phyloP scores from a whole-genome alignment of 2,797 vertebrate species.

The Danio albolineatus region DNA sequence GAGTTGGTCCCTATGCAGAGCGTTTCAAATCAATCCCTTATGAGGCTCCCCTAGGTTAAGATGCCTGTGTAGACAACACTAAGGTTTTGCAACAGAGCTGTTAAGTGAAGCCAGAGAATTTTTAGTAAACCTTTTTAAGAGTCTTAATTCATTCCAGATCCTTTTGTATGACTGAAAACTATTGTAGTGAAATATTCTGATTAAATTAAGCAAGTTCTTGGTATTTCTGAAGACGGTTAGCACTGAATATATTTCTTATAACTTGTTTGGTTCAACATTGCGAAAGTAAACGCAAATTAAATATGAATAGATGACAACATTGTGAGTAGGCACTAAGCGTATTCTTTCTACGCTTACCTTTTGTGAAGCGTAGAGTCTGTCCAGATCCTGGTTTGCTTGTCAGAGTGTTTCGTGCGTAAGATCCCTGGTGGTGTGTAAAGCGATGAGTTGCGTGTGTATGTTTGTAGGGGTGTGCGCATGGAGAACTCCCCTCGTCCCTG shows the following conservation, averaged over 20 bases:
- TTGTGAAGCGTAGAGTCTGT: conserved; percentile 38
- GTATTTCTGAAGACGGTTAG: background rate
- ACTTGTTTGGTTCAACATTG: background rate
- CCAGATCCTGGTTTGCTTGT: conserved; percentile 31
- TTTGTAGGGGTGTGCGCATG: conserved; percentile 35
- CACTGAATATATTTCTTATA: background rate
- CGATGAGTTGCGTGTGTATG: conserved; percentile 49
- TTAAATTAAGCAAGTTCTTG: background rate
- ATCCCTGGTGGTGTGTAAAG: conserved; percentile 44
- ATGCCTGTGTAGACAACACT: conserved; percentile 25
- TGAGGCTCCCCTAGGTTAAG: background rate
- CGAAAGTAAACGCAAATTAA: background rate
- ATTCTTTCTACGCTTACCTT: conserved; percentile 43
- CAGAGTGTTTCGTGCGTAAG: conserved; percentile 38
- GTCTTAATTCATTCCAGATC: conserved; percentile 22
- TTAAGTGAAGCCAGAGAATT: conserved; percentile 5
- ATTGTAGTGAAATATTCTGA: background rate
- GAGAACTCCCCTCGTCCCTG: conserved; percentile 29
- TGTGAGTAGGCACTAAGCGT: conserved; percentile 5
- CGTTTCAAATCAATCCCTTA: conserved; percentile 19
- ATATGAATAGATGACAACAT: background rate
- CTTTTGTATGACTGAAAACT: background rate
- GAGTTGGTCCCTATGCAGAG: background rate
- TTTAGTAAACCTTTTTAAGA: background rate
- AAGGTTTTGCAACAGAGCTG: conserved; percentile 1